Evolutionary conservation across 2,113 vertebrate genomes (phyloP), one percentile per base, ranked within the genome.

Genomic region (Tachysurus vachellii): DNA sequence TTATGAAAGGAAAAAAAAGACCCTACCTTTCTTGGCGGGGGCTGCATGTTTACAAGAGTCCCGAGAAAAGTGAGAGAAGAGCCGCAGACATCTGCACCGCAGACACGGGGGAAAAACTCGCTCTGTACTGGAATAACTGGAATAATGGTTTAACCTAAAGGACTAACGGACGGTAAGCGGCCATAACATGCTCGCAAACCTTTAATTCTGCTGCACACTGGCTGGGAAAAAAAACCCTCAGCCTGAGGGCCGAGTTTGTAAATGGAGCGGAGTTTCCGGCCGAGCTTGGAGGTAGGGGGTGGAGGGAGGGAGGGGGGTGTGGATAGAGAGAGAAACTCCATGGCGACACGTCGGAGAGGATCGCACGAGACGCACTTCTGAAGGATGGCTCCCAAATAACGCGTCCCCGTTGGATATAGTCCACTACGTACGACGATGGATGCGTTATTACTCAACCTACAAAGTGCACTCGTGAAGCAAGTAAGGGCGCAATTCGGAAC

Each of bases 21-120:
- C 86, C 95, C 95, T 93, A 98, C 97, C 97, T 97, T 98, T 94
- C 97, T 97, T 93, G 97, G 97, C 88, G 97, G 97, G 90, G 97
- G 97, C 93, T 98, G 97, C 97, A 98, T 98, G 94, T 93, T 96
- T 94, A 84, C 88, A 79, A 82, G 76, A 80, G 90, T 89, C 91
- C 93, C 92, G 92, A 93, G 91, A 91, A 93, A 90, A 89, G 87
- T 26, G 82, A 13, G 79, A 57, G 85, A 89, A 91, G 83, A 89
- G 54, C 81, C 81, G 57, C 64, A 62, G 13, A 86, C 83, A 87
- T 88, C 83, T 80, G 83, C 83, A 57, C 31, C 36, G 17, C 53
- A 3, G 19, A 13, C 36, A 36, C 36, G 81, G 12, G n/a, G 28
- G 19, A 85, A 88, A 90, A 86, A 90, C 85, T 68, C 28, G 50